Percentiles rank a stretch among this genome's conserved stretches.
phyloP scores from a whole-genome alignment of 2,888 invertebrate species.

The Macaria notata region DNA sequence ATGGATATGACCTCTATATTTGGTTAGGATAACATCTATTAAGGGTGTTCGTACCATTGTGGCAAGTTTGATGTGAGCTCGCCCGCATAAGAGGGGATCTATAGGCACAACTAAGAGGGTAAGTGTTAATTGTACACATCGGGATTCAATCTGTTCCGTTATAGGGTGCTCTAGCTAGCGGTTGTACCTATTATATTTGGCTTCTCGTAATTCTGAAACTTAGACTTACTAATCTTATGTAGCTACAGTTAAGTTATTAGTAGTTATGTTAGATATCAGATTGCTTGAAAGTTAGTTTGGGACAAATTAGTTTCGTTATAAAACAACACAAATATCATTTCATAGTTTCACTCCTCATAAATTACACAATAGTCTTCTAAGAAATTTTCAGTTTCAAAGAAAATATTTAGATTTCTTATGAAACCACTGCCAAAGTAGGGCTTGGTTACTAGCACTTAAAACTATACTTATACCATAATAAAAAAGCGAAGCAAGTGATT shows the following conservation, averaged over 20 bases:
- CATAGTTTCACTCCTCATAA: too few species aligned
- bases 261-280: constrained; percentile 31
- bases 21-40: constrained; percentile 20
- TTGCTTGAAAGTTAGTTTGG: constrained; percentile 34
- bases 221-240: not conserved
- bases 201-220: not conserved
- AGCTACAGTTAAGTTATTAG: constrained; percentile 10
- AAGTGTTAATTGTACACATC: constrained; percentile 20
- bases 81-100: constrained; percentile 7
- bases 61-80: constrained; percentile 19
- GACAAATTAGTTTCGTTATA: not conserved
- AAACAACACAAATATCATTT: not conserved
- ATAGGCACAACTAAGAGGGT: constrained; percentile 23
- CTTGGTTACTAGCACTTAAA: too few species aligned
- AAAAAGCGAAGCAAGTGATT: constrained; percentile 17
- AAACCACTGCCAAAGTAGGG: too few species aligned
- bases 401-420: too few species aligned
- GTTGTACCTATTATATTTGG: constrained; percentile 1
- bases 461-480: not conserved
- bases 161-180: constrained; percentile 20
- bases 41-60: constrained; percentile 10
- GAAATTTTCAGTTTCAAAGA: too few species aligned
- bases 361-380: too few species aligned
- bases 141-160: constrained; percentile 24
- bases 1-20: constrained; percentile 22